phyloP scores from a whole-genome alignment of 92 coral and sea anemone genomes.

The Nematostella vectensis region DNA sequence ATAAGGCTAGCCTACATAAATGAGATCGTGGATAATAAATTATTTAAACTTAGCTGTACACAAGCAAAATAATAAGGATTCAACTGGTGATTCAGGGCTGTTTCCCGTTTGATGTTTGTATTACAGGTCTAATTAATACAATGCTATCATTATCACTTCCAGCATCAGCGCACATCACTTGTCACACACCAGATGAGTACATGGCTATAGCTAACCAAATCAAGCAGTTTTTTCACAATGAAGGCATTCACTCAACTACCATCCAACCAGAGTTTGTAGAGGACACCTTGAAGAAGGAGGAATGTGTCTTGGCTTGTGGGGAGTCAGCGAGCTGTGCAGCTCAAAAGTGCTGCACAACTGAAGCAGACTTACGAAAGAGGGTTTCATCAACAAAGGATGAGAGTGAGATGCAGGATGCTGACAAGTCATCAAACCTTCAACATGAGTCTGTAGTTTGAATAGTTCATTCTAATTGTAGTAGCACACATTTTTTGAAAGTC shows the following conservation, averaged over 20 bases:
- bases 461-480: too few species aligned
- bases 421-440: neutral
- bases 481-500: too few species aligned
- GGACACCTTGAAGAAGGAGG: slow-evolving; percentile 33
- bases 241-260: slow-evolving; percentile 99
- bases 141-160: too few species aligned
- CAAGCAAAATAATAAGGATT: too few species aligned
- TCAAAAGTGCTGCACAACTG: slow-evolving; percentile 86
- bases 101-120: too few species aligned
- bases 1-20: too few species aligned
- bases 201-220: slow-evolving; percentile 90
- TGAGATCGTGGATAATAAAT: too few species aligned
- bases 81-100: too few species aligned
- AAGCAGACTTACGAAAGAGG: slow-evolving; percentile 52
- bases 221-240: slow-evolving; percentile 91
- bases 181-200: slow-evolving; percentile 92
- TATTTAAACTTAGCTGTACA: too few species aligned
- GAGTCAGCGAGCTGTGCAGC: slow-evolving; percentile 74
- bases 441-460: slow-evolving; percentile 2
- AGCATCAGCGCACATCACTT: slow-evolving; percentile 96
- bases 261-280: slow-evolving; percentile 94
- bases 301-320: slow-evolving; percentile 89
- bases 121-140: too few species aligned
- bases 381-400: neutral
- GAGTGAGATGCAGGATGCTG: neutral